Evolutionary conservation across 2,797 vertebrate genomes (phyloP), one percentile per base, ranked within the genome.

Genomic region (Fratercula arctica): DNA sequence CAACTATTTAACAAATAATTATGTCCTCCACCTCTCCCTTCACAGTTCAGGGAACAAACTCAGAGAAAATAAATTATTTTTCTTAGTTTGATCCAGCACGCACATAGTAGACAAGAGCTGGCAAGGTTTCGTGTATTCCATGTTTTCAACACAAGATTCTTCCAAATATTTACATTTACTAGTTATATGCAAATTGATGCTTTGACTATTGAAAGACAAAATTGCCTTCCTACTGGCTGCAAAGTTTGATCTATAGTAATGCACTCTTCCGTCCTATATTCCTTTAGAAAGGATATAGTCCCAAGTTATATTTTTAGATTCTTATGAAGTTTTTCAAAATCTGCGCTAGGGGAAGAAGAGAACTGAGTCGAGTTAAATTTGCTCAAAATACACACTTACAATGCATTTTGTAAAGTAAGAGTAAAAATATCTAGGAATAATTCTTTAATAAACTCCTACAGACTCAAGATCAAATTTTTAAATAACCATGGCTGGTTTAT

Each of bases 11-110:
- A 85, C 50, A 85, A 87, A 85, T 26, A 87, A 69, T 89, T 74
- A 45, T 7, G 23, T 74, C n/a, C 25, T 56, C 69, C 19, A 77
- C 41, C 29, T 92, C 64, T 78, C 35, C 54, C 66, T 83, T 93
- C 81, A 95, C 68, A 85, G 35, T 82, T 93, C 74, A 94, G 48
- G 26, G 92, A 93, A 85, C 10, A 82, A 92, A 79, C 23, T 39
- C 53, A 29, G 37, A 77, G 41, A 64, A 93, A 87, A 76, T 17
- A 51, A 10, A 59, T 45, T n/a, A 33, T 35, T 87, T 81, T 86
- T 54, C 33, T 68, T 60, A 48, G 41, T 51, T 87, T 61, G 29
- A 89, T 59, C 54, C 46, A 89, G 35, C 9, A 50, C 8, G 26
- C 56, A 67, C 16, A 4, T 5, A 6, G 70, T 41, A 87, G 67